Evolutionary conservation across 2,113 vertebrate genomes (phyloP).

Genomic region (Hoplias malabaricus): DNA sequence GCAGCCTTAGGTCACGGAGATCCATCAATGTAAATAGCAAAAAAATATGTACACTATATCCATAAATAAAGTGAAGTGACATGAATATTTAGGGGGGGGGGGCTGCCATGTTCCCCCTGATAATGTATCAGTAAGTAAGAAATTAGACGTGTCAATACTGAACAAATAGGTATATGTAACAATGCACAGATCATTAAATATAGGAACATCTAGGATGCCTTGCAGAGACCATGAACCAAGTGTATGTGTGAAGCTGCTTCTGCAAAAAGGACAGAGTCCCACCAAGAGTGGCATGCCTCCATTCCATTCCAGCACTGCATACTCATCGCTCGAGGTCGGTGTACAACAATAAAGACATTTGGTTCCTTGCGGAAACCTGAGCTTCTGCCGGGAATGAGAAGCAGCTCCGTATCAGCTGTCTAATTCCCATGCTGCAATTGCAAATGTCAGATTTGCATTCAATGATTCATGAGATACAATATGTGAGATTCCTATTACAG

Average conservation of each 20-base stretch:
- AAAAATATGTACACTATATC: no score
- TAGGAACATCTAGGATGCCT: background rate
- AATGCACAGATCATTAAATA: no score
- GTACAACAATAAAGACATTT: background rate
- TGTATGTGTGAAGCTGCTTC: background rate
- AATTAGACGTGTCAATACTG: no score
- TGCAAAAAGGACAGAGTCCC: background rate
- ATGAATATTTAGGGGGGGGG: no score
- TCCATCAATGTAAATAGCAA: no score
- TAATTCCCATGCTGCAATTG: background rate
- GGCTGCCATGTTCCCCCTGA: no score
- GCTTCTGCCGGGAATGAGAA: background rate
- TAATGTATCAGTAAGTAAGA: no score
- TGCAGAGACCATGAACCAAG: background rate
- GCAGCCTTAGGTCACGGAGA: no score
- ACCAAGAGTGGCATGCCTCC: no score
- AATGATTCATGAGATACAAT: constrained; percentile 11
- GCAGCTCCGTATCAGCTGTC: background rate
- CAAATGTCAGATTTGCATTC: constrained; percentile 21
- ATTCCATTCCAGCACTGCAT: background rate
- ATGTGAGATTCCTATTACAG: background rate
- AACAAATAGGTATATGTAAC: no score
- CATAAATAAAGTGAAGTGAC: no score
- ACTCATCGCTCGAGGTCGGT: background rate
- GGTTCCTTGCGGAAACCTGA: background rate